A percentile compares a stretch with the other conserved stretches of the same genome.
phyloP scores from a whole-genome alignment of 2,113 vertebrate species.

The Otis tarda region DNA sequence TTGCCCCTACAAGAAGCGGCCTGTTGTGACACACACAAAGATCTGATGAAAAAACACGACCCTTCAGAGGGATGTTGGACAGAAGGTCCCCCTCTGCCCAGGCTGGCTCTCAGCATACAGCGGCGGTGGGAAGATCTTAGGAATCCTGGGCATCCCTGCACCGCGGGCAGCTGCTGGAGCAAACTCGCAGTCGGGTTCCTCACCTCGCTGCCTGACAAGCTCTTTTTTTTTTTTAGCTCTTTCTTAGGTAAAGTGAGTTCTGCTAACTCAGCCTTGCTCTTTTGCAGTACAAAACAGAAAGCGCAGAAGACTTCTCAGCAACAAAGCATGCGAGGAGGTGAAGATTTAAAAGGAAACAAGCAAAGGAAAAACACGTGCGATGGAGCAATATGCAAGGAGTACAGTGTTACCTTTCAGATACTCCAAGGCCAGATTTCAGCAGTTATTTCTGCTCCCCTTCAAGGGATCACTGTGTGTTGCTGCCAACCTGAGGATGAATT shows the following conservation, averaged over 20 bases:
- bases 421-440: not conserved
- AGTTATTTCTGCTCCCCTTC: not conserved
- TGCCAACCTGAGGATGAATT: not conserved
- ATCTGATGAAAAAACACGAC: not conserved
- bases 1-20: not conserved
- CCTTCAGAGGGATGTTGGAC: not conserved
- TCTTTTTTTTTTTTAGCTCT: no score
- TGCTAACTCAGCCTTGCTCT: not conserved
- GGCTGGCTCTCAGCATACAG: not conserved
- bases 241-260: not conserved
- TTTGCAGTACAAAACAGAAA: not conserved
- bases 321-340: not conserved
- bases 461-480: not conserved
- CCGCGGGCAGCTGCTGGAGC: not conserved
- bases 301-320: not conserved
- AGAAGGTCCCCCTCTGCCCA: not conserved
- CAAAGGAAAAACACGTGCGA: not conserved
- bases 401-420: not conserved
- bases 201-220: not conserved
- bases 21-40: not conserved
- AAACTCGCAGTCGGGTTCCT: accelerated
- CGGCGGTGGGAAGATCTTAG: accelerated
- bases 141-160: not conserved
- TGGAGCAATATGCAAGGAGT: not conserved
- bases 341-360: not conserved